Conservation (phyloP, 2,113 vertebrate species). For the Bothrops jararaca region DNA sequence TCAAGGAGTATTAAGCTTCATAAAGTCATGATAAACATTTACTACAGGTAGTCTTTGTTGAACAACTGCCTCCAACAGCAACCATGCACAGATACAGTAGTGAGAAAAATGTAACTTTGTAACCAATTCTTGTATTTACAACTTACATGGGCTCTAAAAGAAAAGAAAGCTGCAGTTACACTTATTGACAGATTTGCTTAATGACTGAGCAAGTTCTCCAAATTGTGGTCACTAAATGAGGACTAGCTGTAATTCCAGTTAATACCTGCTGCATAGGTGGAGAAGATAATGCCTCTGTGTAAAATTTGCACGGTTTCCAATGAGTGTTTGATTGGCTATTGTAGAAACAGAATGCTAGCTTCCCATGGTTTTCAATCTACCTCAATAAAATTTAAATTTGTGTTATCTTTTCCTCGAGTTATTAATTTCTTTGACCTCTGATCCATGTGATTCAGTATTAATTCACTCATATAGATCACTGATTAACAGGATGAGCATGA, state of each 20-base stretch:
- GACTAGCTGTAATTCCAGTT: neutral
- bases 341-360: neutral
- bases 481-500: constrained; percentile 20
- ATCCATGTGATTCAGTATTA: neutral
- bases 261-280: neutral
- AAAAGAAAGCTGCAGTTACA: neutral
- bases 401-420: neutral
- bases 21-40: neutral
- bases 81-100: neutral
- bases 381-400: neutral
- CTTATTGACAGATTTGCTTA: neutral
- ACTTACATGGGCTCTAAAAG: neutral
- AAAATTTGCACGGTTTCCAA: neutral
- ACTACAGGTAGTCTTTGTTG: neutral
- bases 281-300: neutral
- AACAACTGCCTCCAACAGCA: neutral
- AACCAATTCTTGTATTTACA: neutral
- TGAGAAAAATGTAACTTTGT: neutral
- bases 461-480: neutral
- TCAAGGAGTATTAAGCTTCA: neutral
- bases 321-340: neutral
- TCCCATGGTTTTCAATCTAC: neutral
- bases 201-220: neutral
- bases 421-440: no score
- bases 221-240: neutral